These are phyloP conservation scores for Diaperis boleti DNA, from an alignment of 2,888 invertebrate species.

Conservation along the genomic window DNA sequence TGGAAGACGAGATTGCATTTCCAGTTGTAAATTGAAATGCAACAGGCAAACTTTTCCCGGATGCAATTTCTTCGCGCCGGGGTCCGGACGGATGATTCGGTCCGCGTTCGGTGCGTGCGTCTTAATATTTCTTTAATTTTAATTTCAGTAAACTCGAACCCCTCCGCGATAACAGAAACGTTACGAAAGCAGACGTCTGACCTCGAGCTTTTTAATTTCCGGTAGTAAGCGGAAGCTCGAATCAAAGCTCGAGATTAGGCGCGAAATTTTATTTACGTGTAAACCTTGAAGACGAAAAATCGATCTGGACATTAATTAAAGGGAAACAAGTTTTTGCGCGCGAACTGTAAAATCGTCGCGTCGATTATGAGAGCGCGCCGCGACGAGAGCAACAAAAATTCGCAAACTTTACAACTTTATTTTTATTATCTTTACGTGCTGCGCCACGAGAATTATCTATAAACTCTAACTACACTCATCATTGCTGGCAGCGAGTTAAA, in stretches of 20 bases:
- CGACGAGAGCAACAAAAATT: slow-evolving; percentile 36
- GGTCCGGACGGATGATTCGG: no score
- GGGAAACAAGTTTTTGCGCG: slow-evolving; percentile 34
- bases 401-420: slow-evolving; percentile 36
- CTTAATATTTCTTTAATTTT: no score
- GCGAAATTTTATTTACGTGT: slow-evolving; percentile 38
- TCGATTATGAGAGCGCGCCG: slow-evolving; percentile 38
- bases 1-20: no score
- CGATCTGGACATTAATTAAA: slow-evolving; percentile 38
- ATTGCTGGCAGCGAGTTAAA: background rate
- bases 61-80: no score
- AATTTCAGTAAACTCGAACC: no score
- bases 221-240: slow-evolving; percentile 39
- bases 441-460: slow-evolving; percentile 25
- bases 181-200: no score
- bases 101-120: no score
- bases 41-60: no score
- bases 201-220: slow-evolving; percentile 41
- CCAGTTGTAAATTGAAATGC: no score
- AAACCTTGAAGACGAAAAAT: slow-evolving; percentile 27
- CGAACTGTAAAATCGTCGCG: slow-evolving; percentile 35
- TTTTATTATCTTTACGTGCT: slow-evolving; percentile 43
- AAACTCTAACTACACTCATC: slow-evolving; percentile 30
- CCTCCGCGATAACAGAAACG: no score
- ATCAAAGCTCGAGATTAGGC: slow-evolving; percentile 37